phyloP scores from a whole-genome alignment of 1,140 invertebrate genomes.

The Portunus trituberculatus region DNA sequence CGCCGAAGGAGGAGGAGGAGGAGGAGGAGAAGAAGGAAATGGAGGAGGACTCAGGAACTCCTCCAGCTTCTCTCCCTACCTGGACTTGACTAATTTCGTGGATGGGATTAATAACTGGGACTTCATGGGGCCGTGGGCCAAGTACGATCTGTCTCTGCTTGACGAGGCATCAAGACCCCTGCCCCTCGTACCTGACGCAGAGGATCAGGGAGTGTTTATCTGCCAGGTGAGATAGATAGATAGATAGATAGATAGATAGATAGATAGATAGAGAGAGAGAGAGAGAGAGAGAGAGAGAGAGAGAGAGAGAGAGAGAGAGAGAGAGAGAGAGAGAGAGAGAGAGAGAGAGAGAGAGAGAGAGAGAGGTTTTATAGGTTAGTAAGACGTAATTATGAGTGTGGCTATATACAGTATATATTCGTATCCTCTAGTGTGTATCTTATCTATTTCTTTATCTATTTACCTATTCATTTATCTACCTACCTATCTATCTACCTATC shows the following conservation, averaged over 20 bases:
- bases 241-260: constrained; percentile 24
- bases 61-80: background rate
- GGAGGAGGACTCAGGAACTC: background rate
- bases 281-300: constrained; percentile 45
- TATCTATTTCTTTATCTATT: no score
- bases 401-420: no score
- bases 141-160: constrained; percentile 32
- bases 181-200: background rate
- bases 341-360: background rate
- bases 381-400: no score
- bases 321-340: no score
- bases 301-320: constrained; percentile 4
- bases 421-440: no score
- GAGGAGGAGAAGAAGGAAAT: background rate
- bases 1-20: background rate
- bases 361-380: background rate
- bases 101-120: constrained; percentile 36
- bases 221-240: background rate
- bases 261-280: constrained; percentile 39
- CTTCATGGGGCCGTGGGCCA: constrained; percentile 58
- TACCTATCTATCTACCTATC: no score
- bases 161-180: background rate
- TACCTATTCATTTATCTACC: no score
- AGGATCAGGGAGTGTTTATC: constrained; percentile 43
- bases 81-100: constrained; percentile 25